A percentile compares a stretch with the other conserved stretches of the same genome.
These are phyloP conservation scores for Sterrhoptilus dennistouni DNA, from an alignment of 2,113 vertebrate genomes.

Conservation along the genomic window DNA sequence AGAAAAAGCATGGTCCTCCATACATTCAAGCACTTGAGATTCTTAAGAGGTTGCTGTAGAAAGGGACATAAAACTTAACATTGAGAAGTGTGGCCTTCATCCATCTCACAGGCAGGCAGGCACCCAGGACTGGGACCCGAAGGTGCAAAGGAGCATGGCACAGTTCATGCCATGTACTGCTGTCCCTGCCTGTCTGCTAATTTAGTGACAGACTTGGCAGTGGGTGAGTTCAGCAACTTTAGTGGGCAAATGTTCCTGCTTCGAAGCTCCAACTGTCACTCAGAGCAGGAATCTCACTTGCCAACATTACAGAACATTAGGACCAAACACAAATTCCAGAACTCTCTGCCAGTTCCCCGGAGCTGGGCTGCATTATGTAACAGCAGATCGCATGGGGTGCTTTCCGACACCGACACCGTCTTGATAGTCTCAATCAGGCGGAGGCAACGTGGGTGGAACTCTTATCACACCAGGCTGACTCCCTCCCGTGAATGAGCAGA, in stretches of 20 bases:
- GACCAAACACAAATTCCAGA: slow-evolving; percentile 29
- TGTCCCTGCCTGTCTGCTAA: slow-evolving; percentile 2
- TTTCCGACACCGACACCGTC: not conserved
- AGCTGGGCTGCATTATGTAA: not conserved
- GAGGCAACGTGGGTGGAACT: slow-evolving; percentile 48
- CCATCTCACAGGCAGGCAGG: not conserved
- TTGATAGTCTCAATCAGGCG: slow-evolving; percentile 31
- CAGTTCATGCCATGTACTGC: not conserved
- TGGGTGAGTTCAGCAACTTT: slow-evolving; percentile 16
- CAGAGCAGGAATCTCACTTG: slow-evolving; percentile 8
- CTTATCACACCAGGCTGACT: slow-evolving; percentile 21
- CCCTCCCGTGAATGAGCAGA: slow-evolving; percentile 21
- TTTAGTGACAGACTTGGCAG: slow-evolving; percentile 18
- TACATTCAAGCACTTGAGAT: not conserved
- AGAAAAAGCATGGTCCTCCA: not conserved
- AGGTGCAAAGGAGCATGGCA: not conserved
- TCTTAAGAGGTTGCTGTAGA: not conserved
- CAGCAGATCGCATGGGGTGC: not conserved
- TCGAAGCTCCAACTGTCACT: slow-evolving; percentile 19
- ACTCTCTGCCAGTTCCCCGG: not conserved
- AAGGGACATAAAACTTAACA: not conserved
- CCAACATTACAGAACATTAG: not conserved
- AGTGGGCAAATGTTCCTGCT: slow-evolving; percentile 45
- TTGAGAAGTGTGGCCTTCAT: not conserved
- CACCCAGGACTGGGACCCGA: not conserved